Conservation (phyloP, 2,797 vertebrate genomes). For the Silurus lanzhouensis region DNA sequence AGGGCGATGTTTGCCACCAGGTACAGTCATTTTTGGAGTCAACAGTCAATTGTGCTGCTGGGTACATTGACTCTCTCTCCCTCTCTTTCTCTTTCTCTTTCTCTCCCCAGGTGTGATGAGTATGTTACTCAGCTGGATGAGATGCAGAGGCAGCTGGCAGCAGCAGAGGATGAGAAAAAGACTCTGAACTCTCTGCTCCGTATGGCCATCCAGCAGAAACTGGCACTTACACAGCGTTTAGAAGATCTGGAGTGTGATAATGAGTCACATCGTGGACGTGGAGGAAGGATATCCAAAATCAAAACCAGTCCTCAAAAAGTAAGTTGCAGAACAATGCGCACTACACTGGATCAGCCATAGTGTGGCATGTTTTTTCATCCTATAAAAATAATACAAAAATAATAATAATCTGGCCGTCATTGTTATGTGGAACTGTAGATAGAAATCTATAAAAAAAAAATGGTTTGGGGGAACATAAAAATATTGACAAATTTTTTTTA, state of each 20-base stretch:
- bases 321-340: conserved; percentile 77
- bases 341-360: conserved; percentile 45
- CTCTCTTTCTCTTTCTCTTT: conserved; percentile 15
- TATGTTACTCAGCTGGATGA: conserved; percentile 96
- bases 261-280: conserved; percentile 87
- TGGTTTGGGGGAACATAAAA: no score
- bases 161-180: conserved; percentile 99
- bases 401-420: not conserved
- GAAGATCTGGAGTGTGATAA: conserved; percentile 99
- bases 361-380: not conserved
- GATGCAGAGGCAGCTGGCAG: conserved; percentile 98
- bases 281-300: conserved; percentile 89
- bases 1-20: conserved; percentile 99
- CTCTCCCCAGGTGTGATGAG: conserved; percentile 87
- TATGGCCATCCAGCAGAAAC: conserved; percentile 99
- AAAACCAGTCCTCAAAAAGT: conserved; percentile 97
- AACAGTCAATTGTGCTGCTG: not conserved
- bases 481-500: no score
- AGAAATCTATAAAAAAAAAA: no score
- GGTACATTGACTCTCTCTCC: not conserved
- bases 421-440: not conserved
- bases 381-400: not conserved
- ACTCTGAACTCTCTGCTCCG: conserved; percentile 95
- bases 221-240: conserved; percentile 93
- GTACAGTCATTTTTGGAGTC: conserved; percentile 63